Evolutionary conservation across 2,113 vertebrate species (phyloP), one percentile per base, ranked within the genome.

Genomic region (Coreoperca whiteheadi): DNA sequence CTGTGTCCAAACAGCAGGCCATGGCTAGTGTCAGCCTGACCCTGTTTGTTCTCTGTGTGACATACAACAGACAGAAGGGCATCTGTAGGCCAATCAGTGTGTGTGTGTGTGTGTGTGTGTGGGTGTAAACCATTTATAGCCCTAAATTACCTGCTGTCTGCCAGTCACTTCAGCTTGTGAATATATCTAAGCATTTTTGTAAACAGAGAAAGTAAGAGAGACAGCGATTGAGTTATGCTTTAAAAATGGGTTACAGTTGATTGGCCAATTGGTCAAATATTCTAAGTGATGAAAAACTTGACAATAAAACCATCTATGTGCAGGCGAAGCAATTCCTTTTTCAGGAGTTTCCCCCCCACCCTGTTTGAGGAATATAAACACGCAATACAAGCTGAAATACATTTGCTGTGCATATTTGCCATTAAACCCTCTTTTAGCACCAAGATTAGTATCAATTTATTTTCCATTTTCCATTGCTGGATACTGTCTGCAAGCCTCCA

Each of bases 11-110:
- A 86, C 89, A 86, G 83, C 79, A 57, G 75, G 85, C 10, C 53
- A 83, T 88, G 85, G 87, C 83, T 75, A 77, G 78, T 79, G 87
- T 88, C 89, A 77, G 77, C 41, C 28, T 82, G 87, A 65, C 56
- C 80, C 77, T 68, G 84, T 86, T 85, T 86, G 83, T 88, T 84
- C 82, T 85, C 84, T 51, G 68, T 79, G 86, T 88, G 89, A 91
- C 82, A 83, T 53, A 75, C 74, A 79, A 50, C 65, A 87, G 82
- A 83, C 63, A 87, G 74, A 82, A 73, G 69, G 84, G 86, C 86
- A 87, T 78, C 72, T 71, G 64, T 39, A 15, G 73, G 87, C 37
- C 82, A 77, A 70, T 88, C 76, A 30, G 64, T 61, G 74, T 74
- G 64, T 70, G 68, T 72, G 74, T 77, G 67, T 85, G 85, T 59